Conservation (phyloP, 1,140 invertebrate species). For the Platorchestia sp. region DNA sequence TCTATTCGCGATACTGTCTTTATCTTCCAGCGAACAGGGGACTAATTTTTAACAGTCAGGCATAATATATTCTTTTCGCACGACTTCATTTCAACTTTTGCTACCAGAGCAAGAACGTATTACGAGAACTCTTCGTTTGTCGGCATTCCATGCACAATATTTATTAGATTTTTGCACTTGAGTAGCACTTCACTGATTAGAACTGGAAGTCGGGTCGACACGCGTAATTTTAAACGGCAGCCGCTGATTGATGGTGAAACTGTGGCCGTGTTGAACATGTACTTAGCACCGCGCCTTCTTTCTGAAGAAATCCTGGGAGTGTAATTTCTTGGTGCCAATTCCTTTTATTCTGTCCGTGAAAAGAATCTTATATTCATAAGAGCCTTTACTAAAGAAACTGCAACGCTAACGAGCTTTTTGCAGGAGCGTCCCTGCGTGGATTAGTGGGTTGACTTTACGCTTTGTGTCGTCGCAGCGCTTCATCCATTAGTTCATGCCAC, state of each 20-base stretch:
- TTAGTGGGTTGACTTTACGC: neutral
- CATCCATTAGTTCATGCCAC: neutral
- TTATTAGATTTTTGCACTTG: neutral
- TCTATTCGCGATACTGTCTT: neutral
- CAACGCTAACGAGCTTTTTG: neutral
- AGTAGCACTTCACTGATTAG: constrained; percentile 20
- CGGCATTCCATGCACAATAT: neutral
- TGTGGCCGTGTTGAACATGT: constrained; percentile 1
- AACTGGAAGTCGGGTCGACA: constrained; percentile 1
- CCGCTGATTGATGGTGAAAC: neutral
- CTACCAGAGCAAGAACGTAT: neutral
- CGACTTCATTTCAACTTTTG: neutral
- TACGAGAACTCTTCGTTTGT: neutral
- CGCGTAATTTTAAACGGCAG: constrained; percentile 13
- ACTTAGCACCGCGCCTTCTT: neutral
- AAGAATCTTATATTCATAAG: neutral
- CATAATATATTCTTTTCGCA: neutral
- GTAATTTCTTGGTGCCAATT: constrained; percentile 38
- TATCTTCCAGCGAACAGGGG: neutral
- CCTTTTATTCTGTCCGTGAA: neutral
- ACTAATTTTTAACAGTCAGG: neutral
- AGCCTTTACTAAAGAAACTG: neutral
- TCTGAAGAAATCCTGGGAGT: neutral
- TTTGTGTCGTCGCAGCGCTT: neutral
- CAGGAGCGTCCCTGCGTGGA: neutral